Base-by-base conservation (phyloP, 2,888 invertebrate species). In the Orthosia cruda region DNA sequence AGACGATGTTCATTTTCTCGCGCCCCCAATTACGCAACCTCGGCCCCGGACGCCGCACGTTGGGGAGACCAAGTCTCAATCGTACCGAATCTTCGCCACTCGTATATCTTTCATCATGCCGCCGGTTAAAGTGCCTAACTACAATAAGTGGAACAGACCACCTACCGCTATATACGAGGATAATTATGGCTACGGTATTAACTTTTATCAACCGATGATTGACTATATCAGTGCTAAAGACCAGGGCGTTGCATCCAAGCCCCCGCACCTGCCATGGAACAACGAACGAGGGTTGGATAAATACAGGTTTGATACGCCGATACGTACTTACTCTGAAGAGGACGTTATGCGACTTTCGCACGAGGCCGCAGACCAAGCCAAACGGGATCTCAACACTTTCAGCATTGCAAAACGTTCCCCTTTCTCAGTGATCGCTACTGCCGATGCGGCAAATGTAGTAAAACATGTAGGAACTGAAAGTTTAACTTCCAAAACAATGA, bases 141-240 rank as follows among this genome's bases (percentile, higher is more conserved):
- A 91, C 70, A 93, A 91, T 80, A 96, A 96, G 87, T 97, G 97
- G 97, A 95, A 93, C 73, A 96, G 96, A 84, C 97, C 97, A 67
- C 97, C 97, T 69, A 98, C 98, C 26, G 93, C 97, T 72, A 97
- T 98, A 75, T 98, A 98, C 95, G 98, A 98, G 91, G 98, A 98
- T 93, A 98, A 98, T 95, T 98, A 98, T 95, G 98, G 98, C 86
- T 98, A 98, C 93, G 98, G 98, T 68, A 98, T 98, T 90, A 98
- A 98, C 95, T 98, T 97, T 94, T 98, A 98, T 95, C 98, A 98
- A 93, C 98, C 98, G 65, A 98, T 98, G 98, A 97, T 98, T 90
- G 98, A 98, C 94, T 98, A 98, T 91, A 97, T 98, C 87, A 98
- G 98, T 91, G 97, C 97, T 61, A 98, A 98, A 95, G 97, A 97